Conservation (phyloP, 92 coral and sea anemone genomes). For the Epizoanthus ramosus region DNA sequence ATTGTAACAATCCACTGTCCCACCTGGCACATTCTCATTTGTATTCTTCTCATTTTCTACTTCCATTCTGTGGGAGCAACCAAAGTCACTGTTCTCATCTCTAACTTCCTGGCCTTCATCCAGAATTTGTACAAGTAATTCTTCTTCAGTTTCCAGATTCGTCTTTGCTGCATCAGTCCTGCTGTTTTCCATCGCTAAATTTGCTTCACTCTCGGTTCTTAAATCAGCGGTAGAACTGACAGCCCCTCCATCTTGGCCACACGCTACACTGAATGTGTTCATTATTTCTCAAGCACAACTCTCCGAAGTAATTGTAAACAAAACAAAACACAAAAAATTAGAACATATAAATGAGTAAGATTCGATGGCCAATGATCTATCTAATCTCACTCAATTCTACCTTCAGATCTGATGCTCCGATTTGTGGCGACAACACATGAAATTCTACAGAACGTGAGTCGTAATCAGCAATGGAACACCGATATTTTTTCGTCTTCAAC, state of each 20-base stretch:
- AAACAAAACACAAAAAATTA: background rate
- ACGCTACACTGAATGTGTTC: background rate
- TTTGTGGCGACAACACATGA: no score
- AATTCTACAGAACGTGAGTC: no score
- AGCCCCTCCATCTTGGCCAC: background rate
- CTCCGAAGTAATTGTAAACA: background rate
- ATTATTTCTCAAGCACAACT: background rate
- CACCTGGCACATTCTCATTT: background rate
- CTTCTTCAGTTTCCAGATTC: background rate
- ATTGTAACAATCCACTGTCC: background rate
- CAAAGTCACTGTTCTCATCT: background rate
- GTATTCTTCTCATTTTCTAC: constrained; percentile 13
- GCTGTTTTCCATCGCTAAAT: background rate
- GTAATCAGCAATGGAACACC: no score
- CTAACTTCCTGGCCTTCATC: background rate
- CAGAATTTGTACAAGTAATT: background rate
- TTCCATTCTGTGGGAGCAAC: background rate
- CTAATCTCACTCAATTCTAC: no score
- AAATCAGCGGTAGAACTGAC: background rate
- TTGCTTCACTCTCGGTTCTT: background rate
- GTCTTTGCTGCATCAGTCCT: background rate
- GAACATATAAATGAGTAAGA: no score
- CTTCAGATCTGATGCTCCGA: no score
- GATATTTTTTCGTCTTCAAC: no score
- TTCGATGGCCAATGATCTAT: no score